phyloP scores from a whole-genome alignment of 2,797 vertebrate species.

The Acanthurus tractus region DNA sequence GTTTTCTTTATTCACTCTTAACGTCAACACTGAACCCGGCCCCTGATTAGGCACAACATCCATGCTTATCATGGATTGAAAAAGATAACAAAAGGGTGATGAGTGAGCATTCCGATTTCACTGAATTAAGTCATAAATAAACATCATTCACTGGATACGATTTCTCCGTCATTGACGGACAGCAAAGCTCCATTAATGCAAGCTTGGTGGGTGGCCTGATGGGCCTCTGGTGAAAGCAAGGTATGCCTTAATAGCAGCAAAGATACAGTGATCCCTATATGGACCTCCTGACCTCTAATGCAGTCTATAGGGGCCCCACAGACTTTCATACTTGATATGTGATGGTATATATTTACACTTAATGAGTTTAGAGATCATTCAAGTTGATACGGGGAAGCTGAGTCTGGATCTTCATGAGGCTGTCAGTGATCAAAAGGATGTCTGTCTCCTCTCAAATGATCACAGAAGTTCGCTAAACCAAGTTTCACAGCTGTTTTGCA shows the following conservation, averaged over 20 bases:
- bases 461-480: not conserved
- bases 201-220: slow-evolving; percentile 58
- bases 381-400: slow-evolving; percentile 22
- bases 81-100: slow-evolving; percentile 34
- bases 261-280: slow-evolving; percentile 50
- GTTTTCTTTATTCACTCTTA: not conserved
- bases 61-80: slow-evolving; percentile 7
- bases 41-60: not conserved
- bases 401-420: slow-evolving; percentile 16
- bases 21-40: not conserved
- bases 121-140: slow-evolving; percentile 36
- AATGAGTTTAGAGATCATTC: slow-evolving; percentile 50
- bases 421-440: slow-evolving; percentile 30
- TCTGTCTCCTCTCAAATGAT: slow-evolving; percentile 33
- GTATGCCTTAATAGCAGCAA: slow-evolving; percentile 60
- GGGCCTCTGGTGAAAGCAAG: slow-evolving; percentile 57
- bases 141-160: slow-evolving; percentile 12
- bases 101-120: slow-evolving; percentile 37
- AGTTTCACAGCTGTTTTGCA: not conserved
- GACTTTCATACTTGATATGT: slow-evolving; percentile 35
- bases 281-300: slow-evolving; percentile 41
- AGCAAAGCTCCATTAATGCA: slow-evolving; percentile 20
- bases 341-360: slow-evolving; percentile 60
- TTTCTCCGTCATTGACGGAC: not conserved
- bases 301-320: slow-evolving; percentile 34